Evolutionary conservation across 2,888 invertebrate genomes (phyloP).

Genomic region (Eulithis prunata): DNA sequence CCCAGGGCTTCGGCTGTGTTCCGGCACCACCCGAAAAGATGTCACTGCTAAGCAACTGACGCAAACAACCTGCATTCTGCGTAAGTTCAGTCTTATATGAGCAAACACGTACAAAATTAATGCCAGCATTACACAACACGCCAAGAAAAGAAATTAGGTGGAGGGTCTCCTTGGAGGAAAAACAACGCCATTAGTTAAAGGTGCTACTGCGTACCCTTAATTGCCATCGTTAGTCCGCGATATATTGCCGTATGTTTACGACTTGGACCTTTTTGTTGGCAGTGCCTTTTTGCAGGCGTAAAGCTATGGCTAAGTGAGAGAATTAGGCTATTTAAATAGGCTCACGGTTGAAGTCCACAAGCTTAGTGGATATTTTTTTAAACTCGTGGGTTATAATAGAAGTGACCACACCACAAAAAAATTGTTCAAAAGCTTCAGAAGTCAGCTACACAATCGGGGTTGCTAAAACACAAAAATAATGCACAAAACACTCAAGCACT

Average conservation of each 20-base stretch:
- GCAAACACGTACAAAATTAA: constrained; percentile 41
- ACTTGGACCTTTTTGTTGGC: constrained; percentile 33
- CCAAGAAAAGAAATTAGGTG: constrained; percentile 52
- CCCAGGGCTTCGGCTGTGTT: too few species aligned
- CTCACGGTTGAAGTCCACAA: neutral
- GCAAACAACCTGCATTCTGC: constrained; percentile 8
- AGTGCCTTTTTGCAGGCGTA: constrained; percentile 26
- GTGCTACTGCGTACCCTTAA: constrained; percentile 55
- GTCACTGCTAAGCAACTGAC: too few species aligned
- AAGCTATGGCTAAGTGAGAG: neutral
- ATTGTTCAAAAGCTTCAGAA: too few species aligned
- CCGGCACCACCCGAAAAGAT: too few species aligned
- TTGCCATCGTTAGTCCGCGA: constrained; percentile 59
- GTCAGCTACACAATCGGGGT: too few species aligned
- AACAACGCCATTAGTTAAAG: constrained; percentile 67
- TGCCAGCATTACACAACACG: constrained; percentile 39
- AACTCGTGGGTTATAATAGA: too few species aligned
- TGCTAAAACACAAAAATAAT: too few species aligned
- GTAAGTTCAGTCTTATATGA: constrained; percentile 24
- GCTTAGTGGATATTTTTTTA: too few species aligned
- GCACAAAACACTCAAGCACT: too few species aligned
- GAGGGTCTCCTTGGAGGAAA: constrained; percentile 47
- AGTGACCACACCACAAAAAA: too few species aligned
- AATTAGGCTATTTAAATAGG: neutral
- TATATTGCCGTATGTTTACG: constrained; percentile 42